Conservation (phyloP, 2,113 vertebrate genomes). For the Dipodomys spectabilis region DNA sequence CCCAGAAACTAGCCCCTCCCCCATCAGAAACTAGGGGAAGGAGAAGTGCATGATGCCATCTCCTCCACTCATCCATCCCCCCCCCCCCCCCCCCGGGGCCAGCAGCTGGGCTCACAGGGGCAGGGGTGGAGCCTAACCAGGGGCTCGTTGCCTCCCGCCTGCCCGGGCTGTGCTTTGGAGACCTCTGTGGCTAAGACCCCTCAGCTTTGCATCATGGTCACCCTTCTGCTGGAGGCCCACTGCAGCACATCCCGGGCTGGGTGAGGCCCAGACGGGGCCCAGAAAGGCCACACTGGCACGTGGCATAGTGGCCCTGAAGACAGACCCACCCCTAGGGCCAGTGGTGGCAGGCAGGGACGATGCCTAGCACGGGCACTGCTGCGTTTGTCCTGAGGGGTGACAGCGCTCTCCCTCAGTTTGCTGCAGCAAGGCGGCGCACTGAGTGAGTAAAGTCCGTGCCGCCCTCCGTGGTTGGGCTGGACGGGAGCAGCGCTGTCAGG, state of each 20-base stretch:
- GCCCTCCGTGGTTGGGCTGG: no score
- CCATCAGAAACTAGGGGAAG: not conserved
- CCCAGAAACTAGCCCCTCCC: not conserved
- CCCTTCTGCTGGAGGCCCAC: not conserved
- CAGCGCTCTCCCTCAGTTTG: no score
- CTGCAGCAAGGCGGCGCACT: no score
- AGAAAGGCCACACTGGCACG: not conserved
- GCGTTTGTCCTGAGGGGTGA: no score
- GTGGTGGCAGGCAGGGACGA: no score
- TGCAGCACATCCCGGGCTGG: not conserved
- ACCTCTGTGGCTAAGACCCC: not conserved
- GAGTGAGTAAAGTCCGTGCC: no score
- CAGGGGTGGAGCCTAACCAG: not conserved
- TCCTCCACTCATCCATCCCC: not conserved
- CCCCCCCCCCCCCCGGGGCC: no score
- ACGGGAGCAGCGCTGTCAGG: no score
- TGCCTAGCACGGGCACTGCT: no score
- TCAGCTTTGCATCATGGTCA: rapidly evolving
- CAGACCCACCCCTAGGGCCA: no score
- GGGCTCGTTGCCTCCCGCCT: not conserved
- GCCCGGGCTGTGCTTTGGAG: not conserved
- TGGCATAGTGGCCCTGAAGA: not conserved
- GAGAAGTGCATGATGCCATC: not conserved
- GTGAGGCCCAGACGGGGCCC: not conserved
- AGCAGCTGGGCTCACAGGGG: not conserved